Base-by-base conservation (phyloP, 2,797 vertebrate species). In the Accipiter minullus region DNA sequence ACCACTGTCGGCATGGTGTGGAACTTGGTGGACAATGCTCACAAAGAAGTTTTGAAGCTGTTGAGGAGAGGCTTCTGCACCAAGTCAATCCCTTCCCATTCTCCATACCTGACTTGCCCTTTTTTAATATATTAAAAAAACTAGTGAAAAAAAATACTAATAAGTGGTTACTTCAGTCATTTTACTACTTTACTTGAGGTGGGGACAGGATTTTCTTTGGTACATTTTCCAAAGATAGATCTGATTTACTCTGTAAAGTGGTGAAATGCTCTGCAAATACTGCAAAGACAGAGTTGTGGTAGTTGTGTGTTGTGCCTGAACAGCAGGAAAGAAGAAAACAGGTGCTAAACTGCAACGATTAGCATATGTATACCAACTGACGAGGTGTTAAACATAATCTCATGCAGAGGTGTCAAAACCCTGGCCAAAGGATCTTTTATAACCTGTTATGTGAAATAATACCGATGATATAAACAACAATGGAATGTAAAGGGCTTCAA, bases 401-500 rank as follows among this genome's bases (percentile, higher is more conserved):
- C 97, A 94, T 17, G 94, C 96, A 77, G 97, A 96, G 97, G 88
- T 97, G 96, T 97, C 96, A 96, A 71, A 97, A 90, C 91, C 91
- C 80, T 68, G 96, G 91, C 91, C 92, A 95, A 74, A 95, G 75
- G 63, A 95, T 92, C 75, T 80, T 47, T 52, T 83, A 9, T 15
- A 86, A 47, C 50, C 45, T 36, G 31, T 34, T 83, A 22, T 23
- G 56, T 81, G 68, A 66, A 83, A 80, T 76, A 59, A 71, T 34
- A 44, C 52, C 20, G 71, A 38, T 68, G 26, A 87, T 89, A 29
- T 4, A 77, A 76, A 63, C 38, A 67, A 40, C 77, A 31, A 11
- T 3, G 75, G 79, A 76, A 55, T 5, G n/a, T 3, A 23, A 64
- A 95, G 42, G 50, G 38, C 67, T 85, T 90, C 77, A 50, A 32